Evolutionary conservation across 2,113 vertebrate species (phyloP).

Genomic region (Gnathonemus longibarbis): DNA sequence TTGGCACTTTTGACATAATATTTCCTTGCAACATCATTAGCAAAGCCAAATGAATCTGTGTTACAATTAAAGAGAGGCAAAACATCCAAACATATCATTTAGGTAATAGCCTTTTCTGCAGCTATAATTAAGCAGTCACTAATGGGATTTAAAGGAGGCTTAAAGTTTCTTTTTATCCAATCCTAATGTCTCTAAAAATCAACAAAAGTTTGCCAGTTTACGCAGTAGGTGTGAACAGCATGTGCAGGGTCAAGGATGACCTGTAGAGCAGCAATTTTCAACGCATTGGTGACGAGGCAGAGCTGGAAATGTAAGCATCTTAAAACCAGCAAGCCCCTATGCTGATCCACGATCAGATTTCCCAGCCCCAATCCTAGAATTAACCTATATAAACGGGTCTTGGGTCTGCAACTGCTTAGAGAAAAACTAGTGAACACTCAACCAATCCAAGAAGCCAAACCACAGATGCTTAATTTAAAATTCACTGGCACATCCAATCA

Average conservation of each 20-base stretch:
- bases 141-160: constrained; percentile 29
- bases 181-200: constrained; percentile 14
- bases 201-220: not conserved
- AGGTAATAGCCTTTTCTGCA: constrained; percentile 35
- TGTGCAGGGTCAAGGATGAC: not conserved
- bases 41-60: constrained; percentile 27
- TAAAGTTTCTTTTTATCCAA: constrained; percentile 21
- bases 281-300: too few relatives aligned
- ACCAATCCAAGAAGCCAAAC: too few relatives aligned
- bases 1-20: constrained; percentile 21
- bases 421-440: too few relatives aligned
- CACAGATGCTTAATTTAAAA: too few relatives aligned
- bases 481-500: too few relatives aligned
- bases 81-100: constrained; percentile 32
- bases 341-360: too few relatives aligned
- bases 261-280: constrained; percentile 17
- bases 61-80: constrained; percentile 37
- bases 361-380: too few relatives aligned
- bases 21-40: constrained; percentile 38
- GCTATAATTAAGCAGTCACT: constrained; percentile 39
- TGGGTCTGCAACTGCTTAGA: too few relatives aligned
- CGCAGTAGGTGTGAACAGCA: not conserved
- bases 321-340: too few relatives aligned
- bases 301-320: too few relatives aligned
- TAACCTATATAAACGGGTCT: too few relatives aligned